phyloP scores from a whole-genome alignment of 37 sponge, comb jelly and placozoan species.

The Crambe crambe region DNA sequence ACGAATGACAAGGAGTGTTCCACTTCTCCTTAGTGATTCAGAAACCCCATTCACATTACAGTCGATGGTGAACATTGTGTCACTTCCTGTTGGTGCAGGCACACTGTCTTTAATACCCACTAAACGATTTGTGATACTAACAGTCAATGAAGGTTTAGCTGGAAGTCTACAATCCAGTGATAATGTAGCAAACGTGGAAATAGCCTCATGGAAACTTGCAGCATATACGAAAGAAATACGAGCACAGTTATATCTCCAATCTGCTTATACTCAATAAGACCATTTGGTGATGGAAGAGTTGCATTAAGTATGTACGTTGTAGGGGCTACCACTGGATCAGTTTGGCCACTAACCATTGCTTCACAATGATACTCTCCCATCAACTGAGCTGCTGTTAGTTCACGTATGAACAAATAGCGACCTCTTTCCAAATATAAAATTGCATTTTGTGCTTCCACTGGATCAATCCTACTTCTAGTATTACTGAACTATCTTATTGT shows the following conservation, averaged over 20 bases:
- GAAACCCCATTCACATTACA: background rate
- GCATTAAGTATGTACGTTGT: background rate
- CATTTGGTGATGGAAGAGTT: background rate
- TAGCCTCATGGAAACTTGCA: constrained; percentile 4
- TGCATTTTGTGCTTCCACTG: background rate
- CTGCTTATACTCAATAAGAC: constrained; percentile 4
- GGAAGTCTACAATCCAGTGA: no score
- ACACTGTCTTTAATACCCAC: no score
- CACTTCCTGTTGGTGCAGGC: background rate
- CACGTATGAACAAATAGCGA: constrained; percentile 23
- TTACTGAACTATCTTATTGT: constrained; percentile 8
- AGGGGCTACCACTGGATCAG: no score
- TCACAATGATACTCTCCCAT: constrained; percentile 27
- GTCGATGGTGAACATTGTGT: background rate
- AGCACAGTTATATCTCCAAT: constrained; percentile 10
- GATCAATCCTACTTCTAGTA: background rate
- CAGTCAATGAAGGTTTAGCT: no score
- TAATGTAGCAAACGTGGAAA: no score
- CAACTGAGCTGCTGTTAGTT: constrained; percentile 1
- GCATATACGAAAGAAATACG: background rate
- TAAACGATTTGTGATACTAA: no score
- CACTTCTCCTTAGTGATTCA: no score
- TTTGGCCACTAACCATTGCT: constrained; percentile 11
- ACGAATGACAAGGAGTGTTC: no score
- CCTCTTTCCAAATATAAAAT: constrained; percentile 22